Conservation (phyloP, 2,113 vertebrate species). For the Pimephales promelas region DNA sequence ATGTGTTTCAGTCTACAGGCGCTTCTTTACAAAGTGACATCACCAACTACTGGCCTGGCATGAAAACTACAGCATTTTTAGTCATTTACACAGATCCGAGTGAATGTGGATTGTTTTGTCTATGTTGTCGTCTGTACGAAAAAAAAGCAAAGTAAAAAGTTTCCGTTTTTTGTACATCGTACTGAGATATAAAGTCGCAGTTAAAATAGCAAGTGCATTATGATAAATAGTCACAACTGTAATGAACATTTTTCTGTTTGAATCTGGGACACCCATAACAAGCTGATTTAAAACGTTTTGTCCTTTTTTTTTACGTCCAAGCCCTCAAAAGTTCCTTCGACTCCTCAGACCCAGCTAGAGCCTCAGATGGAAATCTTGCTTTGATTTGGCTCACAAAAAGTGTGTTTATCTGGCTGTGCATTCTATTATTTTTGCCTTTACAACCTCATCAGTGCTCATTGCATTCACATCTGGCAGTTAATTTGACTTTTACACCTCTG, state of each 20-base stretch:
- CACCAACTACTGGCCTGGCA: no score
- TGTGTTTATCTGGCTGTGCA: not conserved
- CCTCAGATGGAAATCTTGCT: not conserved
- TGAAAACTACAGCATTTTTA: no score
- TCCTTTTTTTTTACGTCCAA: not conserved
- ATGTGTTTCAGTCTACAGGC: no score
- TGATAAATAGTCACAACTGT: no score
- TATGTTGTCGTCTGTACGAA: no score
- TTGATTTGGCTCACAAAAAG: not conserved
- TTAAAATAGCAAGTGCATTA: no score
- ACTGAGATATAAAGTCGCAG: not conserved
- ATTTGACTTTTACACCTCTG: constrained; percentile 37
- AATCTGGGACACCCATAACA: not conserved
- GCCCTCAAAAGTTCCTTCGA: not conserved
- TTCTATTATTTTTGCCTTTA: constrained; percentile 10
- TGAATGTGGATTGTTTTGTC: no score
- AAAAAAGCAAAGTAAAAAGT: no score
- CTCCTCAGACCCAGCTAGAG: not conserved
- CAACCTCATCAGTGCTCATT: constrained; percentile 12
- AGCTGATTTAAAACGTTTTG: not conserved
- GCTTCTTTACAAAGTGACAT: no score
- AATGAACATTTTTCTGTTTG: not conserved
- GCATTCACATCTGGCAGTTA: constrained; percentile 30
- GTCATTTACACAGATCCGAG: no score
- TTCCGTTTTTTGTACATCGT: no score